These are phyloP conservation scores for Girardinus metallicus DNA, from an alignment of 2,797 vertebrate species.

Conservation along the genomic window DNA sequence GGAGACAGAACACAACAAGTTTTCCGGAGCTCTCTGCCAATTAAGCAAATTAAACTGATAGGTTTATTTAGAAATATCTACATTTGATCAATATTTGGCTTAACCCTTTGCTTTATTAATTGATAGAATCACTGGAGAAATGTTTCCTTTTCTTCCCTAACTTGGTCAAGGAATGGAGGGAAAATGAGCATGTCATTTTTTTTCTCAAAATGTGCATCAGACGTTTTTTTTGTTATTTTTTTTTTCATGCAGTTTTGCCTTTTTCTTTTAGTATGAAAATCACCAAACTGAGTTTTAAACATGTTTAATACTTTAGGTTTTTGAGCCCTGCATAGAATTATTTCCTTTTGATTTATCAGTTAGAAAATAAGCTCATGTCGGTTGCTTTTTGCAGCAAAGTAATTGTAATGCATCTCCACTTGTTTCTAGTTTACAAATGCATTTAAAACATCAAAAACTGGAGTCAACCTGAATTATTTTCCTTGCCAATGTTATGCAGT, in stretches of 20 bases:
- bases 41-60: constrained; percentile 34
- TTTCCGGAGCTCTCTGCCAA: constrained; percentile 35
- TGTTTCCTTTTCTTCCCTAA: constrained; percentile 13
- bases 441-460: neutral
- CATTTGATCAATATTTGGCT: constrained; percentile 26
- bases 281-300: neutral
- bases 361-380: neutral
- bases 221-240: neutral
- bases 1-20: constrained; percentile 43
- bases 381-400: constrained; percentile 22
- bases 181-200: constrained; percentile 11
- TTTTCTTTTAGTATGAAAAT: constrained; percentile 10
- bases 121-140: neutral
- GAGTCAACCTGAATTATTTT: neutral
- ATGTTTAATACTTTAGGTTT: neutral
- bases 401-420: neutral
- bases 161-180: constrained; percentile 9
- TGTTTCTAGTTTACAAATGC: constrained; percentile 11
- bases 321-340: neutral
- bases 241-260: neutral
- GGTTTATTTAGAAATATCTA: constrained; percentile 23
- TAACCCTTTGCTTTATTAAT: constrained; percentile 62
- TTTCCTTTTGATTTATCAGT: neutral
- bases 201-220: neutral
- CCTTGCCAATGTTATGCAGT: constrained; percentile 26